phyloP scores from a whole-genome alignment of 2,888 invertebrate genomes.

The Papilio gigon region DNA sequence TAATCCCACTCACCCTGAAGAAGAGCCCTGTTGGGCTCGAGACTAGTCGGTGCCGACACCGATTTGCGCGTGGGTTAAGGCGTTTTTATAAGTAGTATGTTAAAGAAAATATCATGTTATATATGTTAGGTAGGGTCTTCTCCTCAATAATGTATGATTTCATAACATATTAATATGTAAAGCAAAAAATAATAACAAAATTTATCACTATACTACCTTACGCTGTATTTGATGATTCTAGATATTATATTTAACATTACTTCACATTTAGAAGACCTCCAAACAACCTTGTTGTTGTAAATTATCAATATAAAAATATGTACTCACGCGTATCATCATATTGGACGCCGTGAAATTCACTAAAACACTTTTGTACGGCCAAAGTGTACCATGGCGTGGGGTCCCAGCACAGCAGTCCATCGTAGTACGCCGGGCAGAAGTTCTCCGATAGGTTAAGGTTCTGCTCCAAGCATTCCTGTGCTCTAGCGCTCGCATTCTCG shows the following conservation, averaged over 20 bases:
- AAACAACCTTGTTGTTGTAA: background rate
- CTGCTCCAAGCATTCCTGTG: slow-evolving; percentile 66
- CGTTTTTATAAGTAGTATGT: too few relatives aligned
- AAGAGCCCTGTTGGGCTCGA: too few relatives aligned
- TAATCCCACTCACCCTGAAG: too few relatives aligned
- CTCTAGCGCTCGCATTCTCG: slow-evolving; percentile 67
- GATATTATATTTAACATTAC: background rate
- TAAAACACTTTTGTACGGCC: slow-evolving; percentile 89
- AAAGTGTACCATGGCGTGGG: slow-evolving; percentile 86
- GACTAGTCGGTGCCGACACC: too few relatives aligned
- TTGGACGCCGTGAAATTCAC: slow-evolving; percentile 88
- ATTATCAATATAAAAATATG: slow-evolving; percentile 31
- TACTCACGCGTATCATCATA: slow-evolving; percentile 93
- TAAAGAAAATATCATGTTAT: too few relatives aligned
- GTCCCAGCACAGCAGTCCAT: slow-evolving; percentile 92
- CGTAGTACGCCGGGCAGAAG: slow-evolving; percentile 87
- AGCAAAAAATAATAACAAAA: too few relatives aligned
- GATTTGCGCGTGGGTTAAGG: too few relatives aligned
- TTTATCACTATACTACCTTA: background rate
- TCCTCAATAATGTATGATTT: background rate
- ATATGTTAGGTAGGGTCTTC: background rate
- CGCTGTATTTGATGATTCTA: background rate
- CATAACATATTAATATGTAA: background rate
- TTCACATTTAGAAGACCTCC: background rate
- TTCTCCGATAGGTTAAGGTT: slow-evolving; percentile 59